Percentiles rank a stretch among this genome's conserved stretches.
Conservation (phyloP, 2,888 invertebrate species). For the Ganaspis brasiliensis region DNA sequence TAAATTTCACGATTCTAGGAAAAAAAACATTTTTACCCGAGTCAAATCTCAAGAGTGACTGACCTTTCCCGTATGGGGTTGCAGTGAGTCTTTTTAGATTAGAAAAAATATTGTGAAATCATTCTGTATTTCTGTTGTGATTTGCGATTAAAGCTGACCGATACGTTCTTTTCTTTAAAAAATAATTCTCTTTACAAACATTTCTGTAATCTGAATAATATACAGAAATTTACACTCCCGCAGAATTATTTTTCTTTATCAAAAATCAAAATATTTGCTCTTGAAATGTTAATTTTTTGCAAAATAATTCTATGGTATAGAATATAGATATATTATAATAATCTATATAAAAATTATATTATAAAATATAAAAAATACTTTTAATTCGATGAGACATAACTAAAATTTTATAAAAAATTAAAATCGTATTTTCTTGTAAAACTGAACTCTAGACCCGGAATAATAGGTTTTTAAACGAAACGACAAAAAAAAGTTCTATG, state of each 20-base stretch:
- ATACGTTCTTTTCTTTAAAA: background rate
- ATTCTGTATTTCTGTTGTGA: constrained; percentile 17
- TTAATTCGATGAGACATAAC: too few species aligned
- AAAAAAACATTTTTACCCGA: background rate
- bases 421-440: background rate
- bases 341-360: too few species aligned
- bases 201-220: background rate
- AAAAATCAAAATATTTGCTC: too few species aligned
- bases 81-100: constrained; percentile 19
- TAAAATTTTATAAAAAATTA: too few species aligned
- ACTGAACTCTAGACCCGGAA: background rate
- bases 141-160: background rate
- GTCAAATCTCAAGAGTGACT: constrained; percentile 14
- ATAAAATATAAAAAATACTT: too few species aligned
- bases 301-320: too few species aligned
- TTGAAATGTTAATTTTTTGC: too few species aligned
- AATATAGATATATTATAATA: too few species aligned
- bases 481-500: background rate
- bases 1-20: background rate
- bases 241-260: too few species aligned
- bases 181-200: background rate
- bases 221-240: background rate
- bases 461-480: constrained; percentile 17
- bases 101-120: constrained; percentile 31
- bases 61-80: constrained; percentile 35